A percentile compares a stretch with the other conserved stretches of the same genome.
Conservation (phyloP, 2,113 vertebrate species). For the Scolopax mira region DNA sequence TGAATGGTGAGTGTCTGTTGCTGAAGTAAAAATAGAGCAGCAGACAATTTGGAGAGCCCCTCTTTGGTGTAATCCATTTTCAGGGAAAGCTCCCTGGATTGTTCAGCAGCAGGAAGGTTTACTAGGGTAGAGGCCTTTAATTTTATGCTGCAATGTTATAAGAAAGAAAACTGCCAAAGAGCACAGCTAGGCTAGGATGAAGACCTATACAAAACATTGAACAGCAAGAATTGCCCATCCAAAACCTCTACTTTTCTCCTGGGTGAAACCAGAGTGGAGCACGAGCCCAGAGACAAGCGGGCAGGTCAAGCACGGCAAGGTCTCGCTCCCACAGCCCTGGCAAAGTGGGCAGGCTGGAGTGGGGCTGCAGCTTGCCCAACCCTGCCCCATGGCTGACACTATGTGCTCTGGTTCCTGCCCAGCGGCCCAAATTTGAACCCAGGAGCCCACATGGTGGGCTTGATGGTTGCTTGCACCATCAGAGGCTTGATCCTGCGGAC, state of each 20-base stretch:
- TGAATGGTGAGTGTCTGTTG: not conserved
- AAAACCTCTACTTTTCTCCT: not conserved
- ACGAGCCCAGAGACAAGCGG: not conserved
- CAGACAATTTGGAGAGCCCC: not conserved
- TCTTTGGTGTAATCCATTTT: not conserved
- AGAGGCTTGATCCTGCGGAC: not conserved
- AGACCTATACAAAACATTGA: not conserved
- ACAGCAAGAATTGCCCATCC: not conserved
- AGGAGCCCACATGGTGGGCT: fast-evolving
- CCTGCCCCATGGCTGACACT: not conserved
- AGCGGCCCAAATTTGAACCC: not conserved
- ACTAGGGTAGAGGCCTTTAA: not conserved
- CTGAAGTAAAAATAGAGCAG: not conserved
- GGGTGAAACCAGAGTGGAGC: not conserved
- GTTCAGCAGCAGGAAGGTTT: not conserved
- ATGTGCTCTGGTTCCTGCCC: not conserved
- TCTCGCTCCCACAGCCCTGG: not conserved
- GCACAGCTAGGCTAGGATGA: not conserved
- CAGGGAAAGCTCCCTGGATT: not conserved
- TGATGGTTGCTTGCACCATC: not conserved
- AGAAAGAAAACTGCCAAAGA: not conserved
- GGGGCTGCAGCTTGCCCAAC: not conserved
- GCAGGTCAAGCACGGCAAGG: not conserved
- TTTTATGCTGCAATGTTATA: not conserved
- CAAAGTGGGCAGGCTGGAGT: not conserved